Percentiles rank a stretch among this genome's conserved stretches.
phyloP scores from a whole-genome alignment of 2,888 invertebrate genomes.

The Neria commutata region DNA sequence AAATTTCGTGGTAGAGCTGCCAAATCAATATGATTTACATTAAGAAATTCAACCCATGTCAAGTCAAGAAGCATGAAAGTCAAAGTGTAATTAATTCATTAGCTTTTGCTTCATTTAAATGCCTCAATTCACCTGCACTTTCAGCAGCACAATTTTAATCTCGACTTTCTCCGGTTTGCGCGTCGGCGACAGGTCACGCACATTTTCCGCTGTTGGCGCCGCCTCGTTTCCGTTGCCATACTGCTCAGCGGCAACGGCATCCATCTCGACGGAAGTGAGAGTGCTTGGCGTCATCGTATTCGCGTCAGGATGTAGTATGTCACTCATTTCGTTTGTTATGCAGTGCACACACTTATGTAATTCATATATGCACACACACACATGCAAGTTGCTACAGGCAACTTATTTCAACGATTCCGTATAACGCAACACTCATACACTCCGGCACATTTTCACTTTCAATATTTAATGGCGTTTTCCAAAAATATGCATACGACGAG shows the following conservation, averaged over 20 bases:
- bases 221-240: neutral
- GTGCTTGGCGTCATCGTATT: constrained; percentile 28
- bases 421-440: too few relatives aligned
- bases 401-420: constrained; percentile 1
- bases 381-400: too few relatives aligned
- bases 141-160: constrained; percentile 46
- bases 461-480: too few relatives aligned
- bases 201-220: neutral
- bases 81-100: too few relatives aligned
- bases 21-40: too few relatives aligned
- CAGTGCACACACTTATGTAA: neutral
- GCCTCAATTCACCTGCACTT: constrained; percentile 41
- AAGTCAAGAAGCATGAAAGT: too few relatives aligned
- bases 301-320: constrained; percentile 44
- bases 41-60: too few relatives aligned
- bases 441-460: too few relatives aligned
- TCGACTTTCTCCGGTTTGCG: constrained; percentile 33
- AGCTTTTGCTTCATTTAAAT: neutral
- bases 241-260: neutral
- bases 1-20: too few relatives aligned
- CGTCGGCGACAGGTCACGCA: neutral
- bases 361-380: neutral
- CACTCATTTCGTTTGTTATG: constrained; percentile 38
- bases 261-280: neutral
- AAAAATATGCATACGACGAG: too few relatives aligned